phyloP scores from a whole-genome alignment of 2,888 invertebrate species.

The Apeira syringaria region DNA sequence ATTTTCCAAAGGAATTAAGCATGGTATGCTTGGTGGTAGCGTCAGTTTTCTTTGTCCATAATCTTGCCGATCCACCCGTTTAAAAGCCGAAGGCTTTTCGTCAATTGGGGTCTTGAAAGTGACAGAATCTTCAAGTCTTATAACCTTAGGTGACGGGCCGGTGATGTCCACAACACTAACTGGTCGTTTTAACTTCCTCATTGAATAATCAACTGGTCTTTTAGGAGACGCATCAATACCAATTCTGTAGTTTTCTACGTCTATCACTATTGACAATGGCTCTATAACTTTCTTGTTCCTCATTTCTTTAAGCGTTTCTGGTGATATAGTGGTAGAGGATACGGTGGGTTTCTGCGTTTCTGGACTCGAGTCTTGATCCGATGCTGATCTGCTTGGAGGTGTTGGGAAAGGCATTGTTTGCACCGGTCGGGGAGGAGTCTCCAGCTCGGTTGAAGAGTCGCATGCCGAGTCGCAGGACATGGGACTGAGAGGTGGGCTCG shows the following conservation, averaged over 20 bases:
- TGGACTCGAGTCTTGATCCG: conserved; percentile 78
- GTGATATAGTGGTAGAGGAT: conserved; percentile 81
- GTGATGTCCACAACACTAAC: conserved; percentile 43
- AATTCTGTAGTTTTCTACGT: conserved; percentile 77
- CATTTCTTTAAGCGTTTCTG: conserved; percentile 63
- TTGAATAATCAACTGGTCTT: conserved; percentile 74
- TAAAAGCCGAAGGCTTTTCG: conserved; percentile 56
- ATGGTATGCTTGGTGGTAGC: conserved; percentile 63
- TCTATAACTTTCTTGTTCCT: conserved; percentile 70
- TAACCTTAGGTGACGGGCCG: conserved; percentile 60
- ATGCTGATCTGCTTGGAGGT: conserved; percentile 84
- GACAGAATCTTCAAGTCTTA: conserved; percentile 38
- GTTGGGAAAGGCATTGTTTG: conserved; percentile 78
- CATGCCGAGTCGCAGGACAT: conserved; percentile 88
- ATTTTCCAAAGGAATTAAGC: conserved; percentile 40
- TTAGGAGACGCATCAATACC: conserved; percentile 77
- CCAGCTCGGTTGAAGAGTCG: conserved; percentile 82
- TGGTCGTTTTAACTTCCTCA: conserved; percentile 67
- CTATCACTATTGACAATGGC: conserved; percentile 74
- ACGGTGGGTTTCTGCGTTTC: conserved; percentile 78
- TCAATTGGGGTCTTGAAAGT: conserved; percentile 33
- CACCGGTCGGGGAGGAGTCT: conserved; percentile 77
- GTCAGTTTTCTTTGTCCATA: conserved; percentile 50
- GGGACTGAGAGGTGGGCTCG: conserved; percentile 89
- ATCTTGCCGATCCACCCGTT: conserved; percentile 44